These are phyloP conservation scores for Drosophila tristis DNA, from an alignment of 1,140 invertebrate genomes.

Conservation along the genomic window DNA sequence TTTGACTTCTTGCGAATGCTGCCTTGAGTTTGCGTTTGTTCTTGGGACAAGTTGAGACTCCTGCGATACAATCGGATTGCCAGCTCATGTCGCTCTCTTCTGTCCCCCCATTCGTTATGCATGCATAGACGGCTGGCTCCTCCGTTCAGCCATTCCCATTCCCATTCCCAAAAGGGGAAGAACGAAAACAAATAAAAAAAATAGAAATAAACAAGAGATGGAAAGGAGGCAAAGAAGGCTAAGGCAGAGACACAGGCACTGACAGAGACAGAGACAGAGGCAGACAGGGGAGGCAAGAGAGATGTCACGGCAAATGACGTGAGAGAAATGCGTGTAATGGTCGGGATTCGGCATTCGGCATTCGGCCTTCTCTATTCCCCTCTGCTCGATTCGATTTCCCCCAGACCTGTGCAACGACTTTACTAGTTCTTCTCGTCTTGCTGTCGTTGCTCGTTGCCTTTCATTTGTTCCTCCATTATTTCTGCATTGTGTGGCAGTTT, in stretches of 20 bases:
- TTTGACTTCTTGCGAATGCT: neutral
- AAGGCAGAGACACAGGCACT: neutral
- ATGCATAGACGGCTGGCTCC: slow-evolving; percentile 51
- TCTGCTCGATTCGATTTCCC: slow-evolving; percentile 25
- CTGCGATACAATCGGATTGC: slow-evolving; percentile 62
- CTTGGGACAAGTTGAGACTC: slow-evolving; percentile 40
- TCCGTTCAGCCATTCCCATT: neutral
- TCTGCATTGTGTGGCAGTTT: slow-evolving; percentile 46
- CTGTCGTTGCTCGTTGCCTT: neutral
- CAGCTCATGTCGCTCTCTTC: slow-evolving; percentile 20
- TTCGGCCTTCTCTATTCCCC: slow-evolving; percentile 7
- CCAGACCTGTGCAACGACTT: slow-evolving; percentile 9
- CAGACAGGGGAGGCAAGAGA: slow-evolving; percentile 8
- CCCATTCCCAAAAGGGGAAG: slow-evolving; percentile 10
- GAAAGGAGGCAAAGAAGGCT: neutral
- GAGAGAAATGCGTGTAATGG: slow-evolving; percentile 59
- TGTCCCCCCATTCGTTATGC: slow-evolving; percentile 62
- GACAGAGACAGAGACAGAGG: neutral
- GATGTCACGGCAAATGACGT: slow-evolving; percentile 65
- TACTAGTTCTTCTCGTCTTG: neutral
- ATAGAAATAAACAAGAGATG: slow-evolving; percentile 52
- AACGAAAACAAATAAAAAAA: slow-evolving; percentile 36
- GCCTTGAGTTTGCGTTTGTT: neutral
- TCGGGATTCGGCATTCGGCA: slow-evolving; percentile 9
- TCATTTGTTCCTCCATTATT: slow-evolving; percentile 27